These are phyloP conservation scores for Megalonaias nervosa DNA, from an alignment of 1,140 invertebrate genomes.

Conservation along the genomic window DNA sequence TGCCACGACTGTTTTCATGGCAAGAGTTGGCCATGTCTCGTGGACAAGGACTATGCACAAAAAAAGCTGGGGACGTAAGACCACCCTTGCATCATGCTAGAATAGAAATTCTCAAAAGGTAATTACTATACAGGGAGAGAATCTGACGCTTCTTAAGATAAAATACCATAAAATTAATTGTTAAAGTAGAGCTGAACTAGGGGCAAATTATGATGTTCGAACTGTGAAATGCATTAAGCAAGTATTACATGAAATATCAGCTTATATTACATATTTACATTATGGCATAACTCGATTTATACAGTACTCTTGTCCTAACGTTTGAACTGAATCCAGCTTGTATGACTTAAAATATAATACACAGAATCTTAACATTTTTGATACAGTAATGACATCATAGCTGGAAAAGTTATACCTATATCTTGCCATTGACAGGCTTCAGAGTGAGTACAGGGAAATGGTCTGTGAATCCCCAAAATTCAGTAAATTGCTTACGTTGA, in stretches of 20 bases:
- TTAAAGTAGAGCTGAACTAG: neutral
- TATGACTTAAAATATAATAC: too few species aligned
- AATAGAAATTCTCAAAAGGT: neutral
- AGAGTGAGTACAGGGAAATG: too few species aligned
- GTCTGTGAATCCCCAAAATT: too few species aligned
- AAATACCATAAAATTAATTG: neutral
- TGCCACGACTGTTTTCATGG: neutral
- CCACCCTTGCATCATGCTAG: neutral
- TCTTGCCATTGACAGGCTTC: too few species aligned
- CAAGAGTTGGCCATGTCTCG: conserved; percentile 17
- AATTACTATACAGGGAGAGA: neutral
- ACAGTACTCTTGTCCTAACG: too few species aligned
- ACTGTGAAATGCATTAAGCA: neutral
- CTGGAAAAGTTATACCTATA: too few species aligned
- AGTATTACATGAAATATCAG: neutral
- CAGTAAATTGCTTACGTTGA: too few species aligned
- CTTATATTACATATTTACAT: conserved; percentile 1
- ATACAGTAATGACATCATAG: too few species aligned
- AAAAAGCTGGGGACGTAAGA: conserved; percentile 13
- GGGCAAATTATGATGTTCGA: neutral
- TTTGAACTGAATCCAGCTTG: too few species aligned
- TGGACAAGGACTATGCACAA: conserved; percentile 7
- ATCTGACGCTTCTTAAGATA: neutral
- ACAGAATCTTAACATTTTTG: too few species aligned
- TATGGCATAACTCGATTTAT: neutral